Base-by-base conservation (phyloP, 1,140 invertebrate genomes). In the Calephelis nemesis region DNA sequence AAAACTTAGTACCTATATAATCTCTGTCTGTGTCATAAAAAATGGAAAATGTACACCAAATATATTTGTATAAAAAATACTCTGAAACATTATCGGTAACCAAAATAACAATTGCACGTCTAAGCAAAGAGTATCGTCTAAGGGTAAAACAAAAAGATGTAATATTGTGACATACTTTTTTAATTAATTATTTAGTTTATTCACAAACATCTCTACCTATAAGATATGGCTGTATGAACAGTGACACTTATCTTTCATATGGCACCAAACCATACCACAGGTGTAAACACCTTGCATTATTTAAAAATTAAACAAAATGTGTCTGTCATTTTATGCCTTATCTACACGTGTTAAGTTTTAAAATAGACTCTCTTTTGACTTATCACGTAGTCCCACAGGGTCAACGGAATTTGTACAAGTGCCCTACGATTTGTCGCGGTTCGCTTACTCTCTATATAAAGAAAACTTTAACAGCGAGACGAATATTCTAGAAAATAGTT, bases 341-440 rank as follows among this genome's bases (percentile, higher is more conserved):
- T 60, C 5, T 1, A 19, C n/a, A 39, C 39, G 12, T 60, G 9
- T 39, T 40, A 60, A 60, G 54, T 10, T 60, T 60, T 39, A 60
- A 7, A 60, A 40, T 30, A 30, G 30, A 30, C 30, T 60, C 54
- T 7, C 30, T 39, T 60, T 65, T 52, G n/a, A 39, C 1, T 13
- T 30, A 49, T 40, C 63, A 65, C 47, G 48, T 47, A 39, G 12
- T 50, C 49, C 30, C 40, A n/a, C 39, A 39, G 64, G 71, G 64
- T 73, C 67, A 69, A 69, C 64, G 67, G 62, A 69, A 67, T 69
- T 69, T 73, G 64, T 58, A 63, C 71, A 72, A 69, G 60, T 72
- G 71, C 40, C 64, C 70, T 71, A 64, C 65, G 52, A n/a, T 66
- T 52, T 48, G 40, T 65, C 52, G 49, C 52, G 52, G 13, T 12